Conservation (phyloP, 2,888 invertebrate species). For the Trissoscelio sp. region DNA sequence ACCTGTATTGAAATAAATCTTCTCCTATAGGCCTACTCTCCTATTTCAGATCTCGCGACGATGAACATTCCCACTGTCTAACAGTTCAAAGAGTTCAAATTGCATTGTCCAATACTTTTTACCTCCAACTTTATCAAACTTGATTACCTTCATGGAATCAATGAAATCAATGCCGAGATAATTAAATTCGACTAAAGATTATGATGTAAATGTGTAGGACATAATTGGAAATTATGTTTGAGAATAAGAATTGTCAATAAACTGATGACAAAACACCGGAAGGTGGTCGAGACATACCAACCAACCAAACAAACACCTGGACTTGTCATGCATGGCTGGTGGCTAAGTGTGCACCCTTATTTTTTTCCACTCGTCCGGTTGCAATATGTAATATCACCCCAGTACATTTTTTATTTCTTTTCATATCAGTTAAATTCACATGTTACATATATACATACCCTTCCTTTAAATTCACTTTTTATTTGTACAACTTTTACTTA, state of each 20-base stretch:
- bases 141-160: too few relatives aligned
- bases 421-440: conserved; percentile 14
- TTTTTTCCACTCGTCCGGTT: conserved; percentile 65
- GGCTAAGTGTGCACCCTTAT: conserved; percentile 73
- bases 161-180: too few relatives aligned
- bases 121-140: conserved; percentile 14
- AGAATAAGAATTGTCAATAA: too few relatives aligned
- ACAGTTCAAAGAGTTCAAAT: conserved; percentile 46
- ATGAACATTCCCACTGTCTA: conserved; percentile 42
- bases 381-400: conserved; percentile 66
- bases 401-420: conserved; percentile 51
- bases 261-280: conserved; percentile 29
- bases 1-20: conserved; percentile 71
- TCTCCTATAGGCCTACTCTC: conserved; percentile 41
- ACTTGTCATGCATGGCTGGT: conserved; percentile 80
- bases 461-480: conserved; percentile 11
- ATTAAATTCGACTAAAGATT: too few relatives aligned
- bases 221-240: too few relatives aligned
- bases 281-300: conserved; percentile 47
- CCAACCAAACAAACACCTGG: conserved; percentile 76
- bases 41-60: conserved; percentile 43
- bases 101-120: conserved; percentile 4
- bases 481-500: too few relatives aligned
- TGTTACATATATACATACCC: conserved; percentile 3
- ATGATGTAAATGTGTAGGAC: too few relatives aligned